phyloP scores from a whole-genome alignment of 1,140 invertebrate genomes.

The Ephestia elutella region DNA sequence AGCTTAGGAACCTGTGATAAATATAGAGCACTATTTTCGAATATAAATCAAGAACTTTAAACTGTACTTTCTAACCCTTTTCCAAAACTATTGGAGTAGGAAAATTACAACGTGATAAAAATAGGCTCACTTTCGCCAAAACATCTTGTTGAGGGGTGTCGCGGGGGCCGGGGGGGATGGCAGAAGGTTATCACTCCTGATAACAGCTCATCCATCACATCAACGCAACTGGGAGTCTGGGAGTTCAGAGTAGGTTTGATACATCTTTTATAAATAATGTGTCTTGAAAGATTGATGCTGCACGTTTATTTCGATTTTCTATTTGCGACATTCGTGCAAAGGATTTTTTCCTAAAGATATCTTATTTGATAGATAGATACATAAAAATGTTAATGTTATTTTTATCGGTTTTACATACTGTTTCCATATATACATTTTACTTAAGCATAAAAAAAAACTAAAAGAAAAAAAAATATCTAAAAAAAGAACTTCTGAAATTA shows the following conservation, averaged over 20 bases:
- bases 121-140: conserved; percentile 22
- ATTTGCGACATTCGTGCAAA: neutral
- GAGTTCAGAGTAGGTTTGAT: neutral
- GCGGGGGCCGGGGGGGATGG: conserved; percentile 26
- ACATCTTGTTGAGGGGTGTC: conserved; percentile 17
- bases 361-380: too few relatives aligned
- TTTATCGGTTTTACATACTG: too few relatives aligned
- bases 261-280: neutral
- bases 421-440: too few relatives aligned
- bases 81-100: neutral
- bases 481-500: too few relatives aligned
- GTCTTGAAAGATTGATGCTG: neutral
- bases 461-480: too few relatives aligned
- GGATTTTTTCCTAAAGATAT: too few relatives aligned
- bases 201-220: conserved; percentile 65
- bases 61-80: too few relatives aligned
- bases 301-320: neutral
- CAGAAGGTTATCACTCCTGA: conserved; percentile 63
- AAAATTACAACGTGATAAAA: conserved; percentile 8
- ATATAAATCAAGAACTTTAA: too few relatives aligned
- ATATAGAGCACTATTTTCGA: too few relatives aligned
- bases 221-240: conserved; percentile 15
- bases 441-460: too few relatives aligned
- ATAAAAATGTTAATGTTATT: too few relatives aligned
- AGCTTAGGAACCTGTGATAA: too few relatives aligned